Base-by-base conservation (phyloP, 2,888 invertebrate genomes). In the Heliconius charithonia region DNA sequence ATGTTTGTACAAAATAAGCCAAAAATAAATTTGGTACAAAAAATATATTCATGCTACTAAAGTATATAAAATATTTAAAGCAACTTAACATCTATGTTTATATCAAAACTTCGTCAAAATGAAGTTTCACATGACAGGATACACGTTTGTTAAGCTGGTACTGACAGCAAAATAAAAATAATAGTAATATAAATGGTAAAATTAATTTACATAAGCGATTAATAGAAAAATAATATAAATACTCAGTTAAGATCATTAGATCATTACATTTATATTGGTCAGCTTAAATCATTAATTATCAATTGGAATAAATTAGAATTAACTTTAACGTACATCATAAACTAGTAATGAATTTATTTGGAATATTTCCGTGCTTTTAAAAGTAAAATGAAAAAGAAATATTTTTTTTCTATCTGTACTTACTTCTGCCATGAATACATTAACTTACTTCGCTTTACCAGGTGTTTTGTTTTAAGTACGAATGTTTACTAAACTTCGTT, bases 401-500 rank as follows among this genome's bases (percentile, higher is more conserved):
- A 25, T 22, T 74, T 74, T 74, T 74, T 45, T 72, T 13, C 37
- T 41, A 29, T 22, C 75, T 22, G 13, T 79, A 79, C 65, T 76
- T 41, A 41, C 41, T 78, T 41, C 41, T 72, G 65, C 63, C 67
- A 56, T 27, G 37, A 66, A 37, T 32, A 66, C 67, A 70, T 70
- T 78, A 75, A 65, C 72, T 72, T 72, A 67, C 71, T 56, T 65
- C 75, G 71, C 75, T 29, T 76, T 72, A 75, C 71, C 56, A 75
- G 70, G 71, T 76, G 71, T 76, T 75, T 75, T 71, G 75, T 79
- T 75, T 29, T 71, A 59, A 76, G 69, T 69, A 76, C 59, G 56
- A 32, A 74, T 45, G 45, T 74, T 65, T n/a, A 41, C 41, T 6
- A 41, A 74, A 74, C 63, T 74, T 76, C 25, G 59, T 76, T 69